A percentile compares a stretch with the other conserved stretches of the same genome.
Conservation (phyloP, 2,888 invertebrate genomes). For the Ophioninae sp. region DNA sequence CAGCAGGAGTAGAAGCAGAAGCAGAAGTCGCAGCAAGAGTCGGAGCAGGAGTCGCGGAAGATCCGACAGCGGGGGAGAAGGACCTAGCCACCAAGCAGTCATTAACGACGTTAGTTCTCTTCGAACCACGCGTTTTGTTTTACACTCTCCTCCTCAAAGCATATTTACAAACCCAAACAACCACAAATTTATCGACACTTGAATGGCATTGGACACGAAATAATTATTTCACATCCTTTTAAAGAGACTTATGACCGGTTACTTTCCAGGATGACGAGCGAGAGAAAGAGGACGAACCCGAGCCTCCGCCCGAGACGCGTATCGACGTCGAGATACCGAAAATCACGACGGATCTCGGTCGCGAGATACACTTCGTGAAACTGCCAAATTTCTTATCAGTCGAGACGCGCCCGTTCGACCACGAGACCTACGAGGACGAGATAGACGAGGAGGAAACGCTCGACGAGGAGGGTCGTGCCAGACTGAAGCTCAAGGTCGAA, state of each 20-base stretch:
- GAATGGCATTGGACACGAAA: background rate
- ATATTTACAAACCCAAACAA: background rate
- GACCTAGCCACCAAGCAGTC: slow-evolving; percentile 70
- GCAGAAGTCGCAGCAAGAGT: slow-evolving; percentile 79
- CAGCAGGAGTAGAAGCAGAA: slow-evolving; percentile 75
- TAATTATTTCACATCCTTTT: background rate
- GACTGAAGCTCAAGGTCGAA: slow-evolving; percentile 96
- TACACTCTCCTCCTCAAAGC: background rate
- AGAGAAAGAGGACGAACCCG: slow-evolving; percentile 88
- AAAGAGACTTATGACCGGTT: background rate
- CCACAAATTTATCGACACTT: background rate
- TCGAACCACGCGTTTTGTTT: background rate
- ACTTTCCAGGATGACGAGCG: slow-evolving; percentile 82
- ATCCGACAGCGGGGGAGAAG: slow-evolving; percentile 77
- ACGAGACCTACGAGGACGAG: slow-evolving; percentile 97
- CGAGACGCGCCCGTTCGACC: slow-evolving; percentile 97
- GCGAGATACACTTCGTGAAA: slow-evolving; percentile 97
- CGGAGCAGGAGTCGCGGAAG: slow-evolving; percentile 72
- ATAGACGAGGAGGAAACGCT: slow-evolving; percentile 98
- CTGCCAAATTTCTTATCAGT: slow-evolving; percentile 99
- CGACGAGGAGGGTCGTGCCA: slow-evolving; percentile 98
- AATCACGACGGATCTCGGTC: slow-evolving; percentile 95
- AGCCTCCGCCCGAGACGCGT: slow-evolving; percentile 94
- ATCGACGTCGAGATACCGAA: slow-evolving; percentile 99
- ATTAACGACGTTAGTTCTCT: slow-evolving; percentile 72